Conservation (phyloP, 2,888 invertebrate genomes). For the Tridacna crocea region DNA sequence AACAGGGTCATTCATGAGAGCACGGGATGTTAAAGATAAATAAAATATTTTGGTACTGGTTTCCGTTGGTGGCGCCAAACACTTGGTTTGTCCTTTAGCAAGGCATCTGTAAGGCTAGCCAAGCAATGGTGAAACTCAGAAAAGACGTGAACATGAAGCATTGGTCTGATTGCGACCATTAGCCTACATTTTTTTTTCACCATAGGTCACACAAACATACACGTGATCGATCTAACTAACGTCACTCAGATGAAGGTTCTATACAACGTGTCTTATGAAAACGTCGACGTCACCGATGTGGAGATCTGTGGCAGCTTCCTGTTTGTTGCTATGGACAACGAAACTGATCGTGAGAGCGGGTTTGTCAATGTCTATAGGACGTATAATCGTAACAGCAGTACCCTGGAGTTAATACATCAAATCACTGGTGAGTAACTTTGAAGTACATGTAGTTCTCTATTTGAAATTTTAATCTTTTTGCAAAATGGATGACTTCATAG, state of each 20-base stretch:
- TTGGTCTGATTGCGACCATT: too few relatives aligned
- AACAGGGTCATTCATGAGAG: too few relatives aligned
- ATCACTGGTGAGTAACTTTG: conserved; percentile 49
- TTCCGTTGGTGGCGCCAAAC: too few relatives aligned
- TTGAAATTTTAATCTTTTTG: too few relatives aligned
- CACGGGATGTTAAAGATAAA: too few relatives aligned
- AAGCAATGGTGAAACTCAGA: too few relatives aligned
- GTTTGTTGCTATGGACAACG: conserved; percentile 67
- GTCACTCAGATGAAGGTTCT: not conserved
- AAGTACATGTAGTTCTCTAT: not conserved
- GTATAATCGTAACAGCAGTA: conserved; percentile 27
- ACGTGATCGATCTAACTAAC: conserved; percentile 69
- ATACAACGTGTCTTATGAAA: conserved; percentile 20
- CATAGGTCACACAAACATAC: conserved; percentile 67
- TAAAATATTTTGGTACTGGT: too few relatives aligned
- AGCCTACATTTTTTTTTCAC: not conserved
- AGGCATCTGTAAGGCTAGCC: too few relatives aligned
- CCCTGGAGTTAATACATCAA: conserved; percentile 24
- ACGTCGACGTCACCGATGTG: conserved; percentile 73
- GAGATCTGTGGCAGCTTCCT: conserved; percentile 71
- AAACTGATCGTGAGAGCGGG: conserved; percentile 47
- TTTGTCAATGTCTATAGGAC: conserved; percentile 60
- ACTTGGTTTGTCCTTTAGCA: too few relatives aligned
- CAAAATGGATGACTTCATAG: too few relatives aligned
- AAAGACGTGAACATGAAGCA: too few relatives aligned